Conservation (phyloP, 2,113 vertebrate species). For the Rousettus leschenaultii region DNA sequence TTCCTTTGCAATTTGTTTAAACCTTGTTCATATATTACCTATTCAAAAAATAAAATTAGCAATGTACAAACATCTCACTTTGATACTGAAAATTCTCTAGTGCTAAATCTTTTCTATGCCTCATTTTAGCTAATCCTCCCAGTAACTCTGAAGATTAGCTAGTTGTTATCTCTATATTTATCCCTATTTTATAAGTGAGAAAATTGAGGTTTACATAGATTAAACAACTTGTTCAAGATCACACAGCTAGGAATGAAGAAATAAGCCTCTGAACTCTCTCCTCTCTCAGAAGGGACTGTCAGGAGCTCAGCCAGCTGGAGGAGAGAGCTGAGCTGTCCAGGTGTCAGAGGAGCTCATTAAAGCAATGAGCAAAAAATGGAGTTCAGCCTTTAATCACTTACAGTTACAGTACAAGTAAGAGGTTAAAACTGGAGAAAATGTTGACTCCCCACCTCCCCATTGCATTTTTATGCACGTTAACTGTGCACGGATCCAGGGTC, state of each 20-base stretch:
- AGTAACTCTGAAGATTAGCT: neutral
- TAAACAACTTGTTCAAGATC: neutral
- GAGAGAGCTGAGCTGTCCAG: neutral
- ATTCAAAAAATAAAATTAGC: neutral
- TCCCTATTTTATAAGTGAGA: neutral
- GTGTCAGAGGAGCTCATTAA: neutral
- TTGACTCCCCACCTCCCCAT: accelerated
- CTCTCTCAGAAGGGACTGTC: neutral
- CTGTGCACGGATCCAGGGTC: no score
- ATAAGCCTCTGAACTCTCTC: neutral
- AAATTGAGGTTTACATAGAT: neutral
- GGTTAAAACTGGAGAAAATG: neutral
- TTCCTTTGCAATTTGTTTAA: neutral
- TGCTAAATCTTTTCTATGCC: neutral
- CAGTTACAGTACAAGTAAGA: neutral
- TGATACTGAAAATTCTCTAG: neutral
- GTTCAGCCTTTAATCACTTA: neutral
- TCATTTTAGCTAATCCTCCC: neutral
- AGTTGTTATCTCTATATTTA: neutral
- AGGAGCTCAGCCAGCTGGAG: neutral
- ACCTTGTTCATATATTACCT: neutral
- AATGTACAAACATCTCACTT: neutral
- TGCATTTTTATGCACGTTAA: neutral
- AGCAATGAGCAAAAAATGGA: neutral
- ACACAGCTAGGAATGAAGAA: neutral